Conservation (phyloP, 2,113 vertebrate genomes). For the Chaenocephalus aceratus region DNA sequence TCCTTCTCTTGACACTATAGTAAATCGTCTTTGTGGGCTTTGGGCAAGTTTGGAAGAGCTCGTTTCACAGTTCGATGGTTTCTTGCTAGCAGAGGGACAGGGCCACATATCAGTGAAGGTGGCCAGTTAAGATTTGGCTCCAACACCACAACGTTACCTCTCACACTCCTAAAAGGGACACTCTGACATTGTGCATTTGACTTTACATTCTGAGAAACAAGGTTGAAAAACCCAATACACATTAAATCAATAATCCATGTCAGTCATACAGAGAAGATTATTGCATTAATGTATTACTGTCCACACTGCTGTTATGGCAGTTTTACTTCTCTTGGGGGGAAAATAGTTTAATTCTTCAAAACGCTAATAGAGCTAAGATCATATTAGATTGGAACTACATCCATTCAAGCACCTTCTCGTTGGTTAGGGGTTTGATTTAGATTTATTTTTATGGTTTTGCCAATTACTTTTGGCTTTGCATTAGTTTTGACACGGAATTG, state of each 20-base stretch:
- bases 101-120: slow-evolving; percentile 66
- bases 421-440: not conserved
- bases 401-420: not conserved
- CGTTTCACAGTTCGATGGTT: slow-evolving; percentile 73
- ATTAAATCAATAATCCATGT: not conserved
- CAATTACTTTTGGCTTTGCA: not conserved
- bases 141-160: slow-evolving; percentile 5
- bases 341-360: not conserved
- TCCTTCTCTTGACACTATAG: slow-evolving; percentile 41
- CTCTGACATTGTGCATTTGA: slow-evolving; percentile 18
- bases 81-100: slow-evolving; percentile 55
- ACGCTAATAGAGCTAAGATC: not conserved
- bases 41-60: slow-evolving; percentile 72
- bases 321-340: not conserved
- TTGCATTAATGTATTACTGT: not conserved
- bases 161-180: slow-evolving; percentile 23
- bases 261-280: not conserved
- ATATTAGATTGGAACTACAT: not conserved
- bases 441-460: not conserved
- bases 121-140: slow-evolving; percentile 53
- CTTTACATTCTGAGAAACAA: not conserved
- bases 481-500: too few species aligned
- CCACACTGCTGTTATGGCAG: not conserved
- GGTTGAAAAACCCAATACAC: not conserved
- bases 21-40: slow-evolving; percentile 70